Conservation (phyloP, 2,888 invertebrate genomes). For the Alitta virens region DNA sequence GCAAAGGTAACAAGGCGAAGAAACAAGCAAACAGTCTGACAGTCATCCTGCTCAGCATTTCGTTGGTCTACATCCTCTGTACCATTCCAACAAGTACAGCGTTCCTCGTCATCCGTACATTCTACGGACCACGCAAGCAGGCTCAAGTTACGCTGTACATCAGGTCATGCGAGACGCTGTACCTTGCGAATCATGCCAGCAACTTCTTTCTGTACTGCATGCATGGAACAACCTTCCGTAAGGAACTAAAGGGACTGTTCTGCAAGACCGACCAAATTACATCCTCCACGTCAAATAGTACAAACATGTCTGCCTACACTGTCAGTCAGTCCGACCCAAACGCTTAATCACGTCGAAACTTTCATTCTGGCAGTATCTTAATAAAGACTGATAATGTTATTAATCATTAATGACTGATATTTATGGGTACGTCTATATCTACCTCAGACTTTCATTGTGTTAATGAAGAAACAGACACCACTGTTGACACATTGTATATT, state of each 20-base stretch:
- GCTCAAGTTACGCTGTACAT: neutral
- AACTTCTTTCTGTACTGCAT: neutral
- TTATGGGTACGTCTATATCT: too few species aligned
- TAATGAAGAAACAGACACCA: too few species aligned
- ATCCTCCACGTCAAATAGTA: neutral
- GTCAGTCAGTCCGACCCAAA: too few species aligned
- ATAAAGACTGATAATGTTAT: too few species aligned
- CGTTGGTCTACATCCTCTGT: neutral
- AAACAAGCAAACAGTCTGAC: neutral
- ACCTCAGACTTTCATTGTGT: too few species aligned
- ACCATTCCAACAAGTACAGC: neutral
- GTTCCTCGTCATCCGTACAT: neutral
- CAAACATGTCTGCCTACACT: neutral
- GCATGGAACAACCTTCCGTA: neutral
- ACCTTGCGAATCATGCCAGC: neutral
- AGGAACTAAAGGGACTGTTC: neutral
- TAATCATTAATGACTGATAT: too few species aligned
- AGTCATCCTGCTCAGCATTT: neutral
- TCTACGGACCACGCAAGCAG: neutral
- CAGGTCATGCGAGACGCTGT: neutral
- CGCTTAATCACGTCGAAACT: too few species aligned
- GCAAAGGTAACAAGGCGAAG: neutral
- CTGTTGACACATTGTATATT: too few species aligned
- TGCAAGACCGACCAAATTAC: neutral
- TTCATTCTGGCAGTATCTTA: too few species aligned